Evolutionary conservation across 2,797 vertebrate genomes (phyloP).

Genomic region (Microcaecilia unicolor): DNA sequence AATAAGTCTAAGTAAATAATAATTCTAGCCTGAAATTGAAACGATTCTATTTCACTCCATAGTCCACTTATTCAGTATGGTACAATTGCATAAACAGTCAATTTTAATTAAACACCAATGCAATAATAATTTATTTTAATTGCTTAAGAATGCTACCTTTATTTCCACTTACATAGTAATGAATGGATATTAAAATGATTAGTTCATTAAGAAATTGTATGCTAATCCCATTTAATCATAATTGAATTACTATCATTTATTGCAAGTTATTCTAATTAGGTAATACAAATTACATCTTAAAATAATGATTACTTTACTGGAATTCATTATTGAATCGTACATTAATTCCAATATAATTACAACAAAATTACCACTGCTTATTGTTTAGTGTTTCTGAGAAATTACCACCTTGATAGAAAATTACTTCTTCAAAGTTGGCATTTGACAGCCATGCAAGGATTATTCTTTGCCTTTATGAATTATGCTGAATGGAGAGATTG

Average conservation of each 20-base stretch:
- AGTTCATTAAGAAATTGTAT: constrained; percentile 48
- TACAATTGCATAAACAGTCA: no score
- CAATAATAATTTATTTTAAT: constrained; percentile 35
- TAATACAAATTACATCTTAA: no score
- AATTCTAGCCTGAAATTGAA: no score
- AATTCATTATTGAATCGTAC: constrained; percentile 41
- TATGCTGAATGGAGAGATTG: no score
- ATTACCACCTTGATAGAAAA: constrained; percentile 4
- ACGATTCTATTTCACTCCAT: no score
- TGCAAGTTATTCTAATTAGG: constrained; percentile 43
- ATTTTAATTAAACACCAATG: no score
- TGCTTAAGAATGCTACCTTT: constrained; percentile 27
- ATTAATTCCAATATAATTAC: constrained; percentile 37
- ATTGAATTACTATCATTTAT: constrained; percentile 42
- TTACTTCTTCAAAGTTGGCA: constrained; percentile 12
- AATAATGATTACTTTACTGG: constrained; percentile 42
- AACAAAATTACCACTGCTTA: constrained; percentile 23
- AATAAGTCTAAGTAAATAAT: no score
- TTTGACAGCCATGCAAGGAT: no score
- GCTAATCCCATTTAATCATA: constrained; percentile 57
- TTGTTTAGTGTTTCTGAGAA: not conserved
- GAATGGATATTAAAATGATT: constrained; percentile 37
- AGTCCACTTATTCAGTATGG: no score
- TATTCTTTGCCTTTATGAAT: no score
- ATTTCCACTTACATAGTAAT: constrained; percentile 30